Conservation (phyloP, 2,888 invertebrate genomes). For the Harmothoe impar region DNA sequence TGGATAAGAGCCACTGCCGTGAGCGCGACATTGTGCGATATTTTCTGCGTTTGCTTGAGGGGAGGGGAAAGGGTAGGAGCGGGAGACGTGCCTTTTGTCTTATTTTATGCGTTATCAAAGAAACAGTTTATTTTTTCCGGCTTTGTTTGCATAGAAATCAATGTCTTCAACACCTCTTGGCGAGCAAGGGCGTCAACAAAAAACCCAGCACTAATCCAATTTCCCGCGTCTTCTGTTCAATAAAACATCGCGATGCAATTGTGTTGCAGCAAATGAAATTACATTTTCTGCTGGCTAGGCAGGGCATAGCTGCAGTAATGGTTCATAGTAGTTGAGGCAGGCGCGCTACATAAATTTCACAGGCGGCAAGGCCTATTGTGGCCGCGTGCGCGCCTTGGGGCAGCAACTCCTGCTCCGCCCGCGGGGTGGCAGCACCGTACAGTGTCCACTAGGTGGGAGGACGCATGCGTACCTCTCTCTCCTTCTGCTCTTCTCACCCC, state of each 20-base stretch:
- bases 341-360: constrained; percentile 60
- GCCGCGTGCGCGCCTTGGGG: background rate
- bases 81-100: constrained; percentile 38
- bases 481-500: background rate
- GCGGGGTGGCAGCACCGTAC: constrained; percentile 3
- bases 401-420: background rate
- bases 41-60: constrained; percentile 19
- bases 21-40: constrained; percentile 35
- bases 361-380: constrained; percentile 19
- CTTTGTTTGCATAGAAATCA: constrained; percentile 54
- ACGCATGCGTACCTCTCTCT: background rate
- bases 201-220: constrained; percentile 54
- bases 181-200: background rate
- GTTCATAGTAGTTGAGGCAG: constrained; percentile 4
- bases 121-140: constrained; percentile 21
- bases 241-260: constrained; percentile 48
- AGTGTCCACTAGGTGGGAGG: background rate
- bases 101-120: constrained; percentile 57
- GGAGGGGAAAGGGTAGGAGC: background rate
- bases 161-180: constrained; percentile 52
- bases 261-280: constrained; percentile 60
- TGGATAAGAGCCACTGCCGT: constrained; percentile 40
- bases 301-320: constrained; percentile 26
- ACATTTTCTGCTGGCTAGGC: constrained; percentile 58
- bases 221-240: constrained; percentile 47